A percentile compares a stretch with the other conserved stretches of the same genome.
These are phyloP conservation scores for Eurytoma californica DNA, from an alignment of 2,888 invertebrate genomes.

Conservation along the genomic window DNA sequence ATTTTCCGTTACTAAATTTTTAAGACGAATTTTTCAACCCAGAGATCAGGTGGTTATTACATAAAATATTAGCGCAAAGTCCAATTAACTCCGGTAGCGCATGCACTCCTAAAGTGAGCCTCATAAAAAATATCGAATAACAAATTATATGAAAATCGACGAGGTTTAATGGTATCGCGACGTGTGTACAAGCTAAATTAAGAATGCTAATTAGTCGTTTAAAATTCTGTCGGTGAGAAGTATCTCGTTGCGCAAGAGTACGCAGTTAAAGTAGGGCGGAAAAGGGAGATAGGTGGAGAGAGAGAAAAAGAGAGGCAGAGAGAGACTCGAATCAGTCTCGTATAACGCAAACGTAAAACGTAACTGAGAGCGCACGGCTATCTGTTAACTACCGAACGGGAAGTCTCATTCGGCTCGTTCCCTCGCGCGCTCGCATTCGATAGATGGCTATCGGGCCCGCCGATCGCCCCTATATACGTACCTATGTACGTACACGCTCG, in stretches of 20 bases:
- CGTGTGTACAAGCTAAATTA: constrained; percentile 22
- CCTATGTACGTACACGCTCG: not conserved
- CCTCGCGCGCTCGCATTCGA: not conserved
- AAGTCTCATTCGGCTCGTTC: constrained; percentile 2
- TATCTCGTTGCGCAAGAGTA: constrained; percentile 18
- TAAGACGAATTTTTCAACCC: too few relatives aligned
- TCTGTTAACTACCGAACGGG: constrained; percentile 10
- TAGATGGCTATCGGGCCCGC: constrained; percentile 26
- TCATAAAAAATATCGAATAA: constrained; percentile 3
- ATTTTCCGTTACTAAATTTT: too few relatives aligned
- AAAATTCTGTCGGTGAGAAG: constrained; percentile 42
- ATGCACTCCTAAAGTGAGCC: too few relatives aligned
- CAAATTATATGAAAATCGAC: constrained; percentile 28
- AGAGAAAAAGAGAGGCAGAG: constrained; percentile 38
- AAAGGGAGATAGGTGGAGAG: constrained; percentile 11
- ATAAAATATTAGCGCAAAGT: not conserved
- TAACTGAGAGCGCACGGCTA: constrained; percentile 2
- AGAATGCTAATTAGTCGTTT: constrained; percentile 50
- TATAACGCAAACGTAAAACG: constrained; percentile 17
- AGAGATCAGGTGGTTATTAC: not conserved
- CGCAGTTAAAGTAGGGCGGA: too few relatives aligned
- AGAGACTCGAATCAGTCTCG: constrained; percentile 32
- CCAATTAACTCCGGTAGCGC: too few relatives aligned
- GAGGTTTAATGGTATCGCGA: not conserved
- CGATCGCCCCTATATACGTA: not conserved